Base-by-base conservation (phyloP, 2,888 invertebrate genomes). In the Thera obeliscata region DNA sequence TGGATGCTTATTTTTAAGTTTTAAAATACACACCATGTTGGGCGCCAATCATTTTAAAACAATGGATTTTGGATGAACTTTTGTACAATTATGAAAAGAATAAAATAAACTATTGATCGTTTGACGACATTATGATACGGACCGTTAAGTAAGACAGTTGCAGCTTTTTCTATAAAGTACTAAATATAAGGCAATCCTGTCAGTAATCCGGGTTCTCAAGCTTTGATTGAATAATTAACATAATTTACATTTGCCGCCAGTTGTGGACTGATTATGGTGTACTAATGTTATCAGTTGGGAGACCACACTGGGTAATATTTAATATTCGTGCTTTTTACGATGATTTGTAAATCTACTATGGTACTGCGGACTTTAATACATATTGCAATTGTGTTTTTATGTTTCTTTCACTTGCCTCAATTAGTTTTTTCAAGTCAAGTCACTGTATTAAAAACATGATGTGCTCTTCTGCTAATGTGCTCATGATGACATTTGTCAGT, bases 171-270 rank as follows among this genome's bases (percentile, higher is more conserved):
- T 6, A 38, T 2, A 57, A 57, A 33, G 38, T 8, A 38, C 35
- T 41, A 55, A 12, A 54, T 59, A 56, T 59, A 2, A 9, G 38
- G n/a, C n/a, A n/a, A 43, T 49, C 33, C 49, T 6, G n/a, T 38
- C 55, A 50, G 48, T 46, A 46, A 64, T 50, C 41, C 59, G 50
- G 38, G 5, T 22, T 59, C n/a, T 36, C 59, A 54, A 41, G 35
- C 36, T 56, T 52, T 54, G 61, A 57, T 61, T 58, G 50, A 61
- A 65, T 61, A 58, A 64, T 68, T 68, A 61, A 61, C 55, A n/a
- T n/a, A n/a, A 64, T 61, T 68, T 61, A 57, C 58, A 56, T 67
- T 60, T n/a, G n/a, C n/a, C 52, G 12, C 56, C 57, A 46, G 61
- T 59, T 62, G 56, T 38, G 41, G 54, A 46, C 36, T 43, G 54